Percentiles rank a stretch among this genome's conserved stretches.
phyloP scores from a whole-genome alignment of 2,113 vertebrate species.

The Axis porcinus region DNA sequence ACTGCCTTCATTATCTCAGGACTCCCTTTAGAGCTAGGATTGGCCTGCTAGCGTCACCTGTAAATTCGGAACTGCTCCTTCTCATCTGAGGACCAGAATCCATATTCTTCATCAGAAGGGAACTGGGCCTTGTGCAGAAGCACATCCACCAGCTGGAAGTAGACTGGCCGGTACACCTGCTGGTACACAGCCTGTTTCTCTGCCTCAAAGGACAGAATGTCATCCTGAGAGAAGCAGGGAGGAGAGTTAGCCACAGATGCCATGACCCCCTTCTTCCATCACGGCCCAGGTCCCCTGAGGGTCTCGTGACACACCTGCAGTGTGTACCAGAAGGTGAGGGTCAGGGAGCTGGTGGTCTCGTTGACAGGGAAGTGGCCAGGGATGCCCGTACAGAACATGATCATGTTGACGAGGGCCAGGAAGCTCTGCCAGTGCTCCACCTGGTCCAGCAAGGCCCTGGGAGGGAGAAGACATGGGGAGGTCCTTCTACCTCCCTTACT shows the following conservation, averaged over 20 bases:
- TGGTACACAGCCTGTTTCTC: constrained; percentile 96
- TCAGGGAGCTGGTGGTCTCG: constrained; percentile 98
- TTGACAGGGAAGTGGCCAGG: constrained; percentile 98
- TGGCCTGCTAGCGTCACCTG: constrained; percentile 82
- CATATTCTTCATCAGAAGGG: constrained; percentile 94
- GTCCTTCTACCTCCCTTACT: not conserved
- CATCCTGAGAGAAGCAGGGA: constrained; percentile 84
- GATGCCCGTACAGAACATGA: constrained; percentile 99
- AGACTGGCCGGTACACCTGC: constrained; percentile 97
- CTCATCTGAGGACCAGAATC: constrained; percentile 96
- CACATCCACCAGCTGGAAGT: constrained; percentile 98
- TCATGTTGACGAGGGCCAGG: constrained; percentile 98
- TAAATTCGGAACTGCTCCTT: constrained; percentile 99
- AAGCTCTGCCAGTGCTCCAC: constrained; percentile 99
- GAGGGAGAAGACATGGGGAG: not conserved
- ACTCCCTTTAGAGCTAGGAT: not conserved
- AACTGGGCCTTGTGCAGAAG: constrained; percentile 98
- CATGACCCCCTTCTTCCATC: not conserved
- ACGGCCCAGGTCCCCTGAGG: not conserved
- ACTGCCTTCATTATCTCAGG: not conserved
- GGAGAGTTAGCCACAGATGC: constrained; percentile 8
- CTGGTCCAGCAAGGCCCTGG: constrained; percentile 94
- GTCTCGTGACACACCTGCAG: constrained; percentile 85
- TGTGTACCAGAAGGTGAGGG: constrained; percentile 98
- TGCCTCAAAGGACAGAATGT: constrained; percentile 96